Evolutionary conservation across 2,888 invertebrate species (phyloP), one percentile per base, ranked within the genome.

Genomic region (Cetonia aurata): DNA sequence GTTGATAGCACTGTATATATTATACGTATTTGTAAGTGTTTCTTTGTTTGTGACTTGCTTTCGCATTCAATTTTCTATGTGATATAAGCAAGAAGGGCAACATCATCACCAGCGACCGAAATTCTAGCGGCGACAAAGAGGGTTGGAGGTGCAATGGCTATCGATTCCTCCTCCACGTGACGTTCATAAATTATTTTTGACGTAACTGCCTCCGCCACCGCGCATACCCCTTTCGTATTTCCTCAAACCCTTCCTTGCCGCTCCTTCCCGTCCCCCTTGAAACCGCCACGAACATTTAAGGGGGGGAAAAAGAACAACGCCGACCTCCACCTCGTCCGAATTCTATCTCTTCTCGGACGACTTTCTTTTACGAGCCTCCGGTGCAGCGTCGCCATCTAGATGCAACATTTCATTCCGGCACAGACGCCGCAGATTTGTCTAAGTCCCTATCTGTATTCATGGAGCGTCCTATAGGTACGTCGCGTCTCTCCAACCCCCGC

Each of bases 401-500:
- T 62, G 79, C 80, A 78, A 75, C 77, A 76, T 77, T 77, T 77
- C 77, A 77, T 78, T 75, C 77, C 76, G 71, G 75, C 77, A 71
- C 76, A 76, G 72, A 75, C 77, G 72, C 76, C 76, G 76, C 74
- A 76, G 75, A 78, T 78, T 77, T 78, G 76, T 78, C 78, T 77
- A 77, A 77, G 77, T 76, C 75, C 75, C 77, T 75, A 78, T 78
- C 76, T 77, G 77, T 78, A 78, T 78, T 77, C 78, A 77, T 77
- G 73, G 78, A 74, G 77, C 76, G 59, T 68, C 67, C 73, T 60
- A 70, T 62, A 25, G 25, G 25, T 25, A 25, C 25, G 25, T 25
- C 25, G 25, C 25, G 25, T 25, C 25, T 4, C 4, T 25, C 25
- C 25, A 25, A 25, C 25, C 25, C 25, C 25, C 25, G 25, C 25